Conservation (phyloP, 1,140 invertebrate genomes). For the Bombyx mandarina region DNA sequence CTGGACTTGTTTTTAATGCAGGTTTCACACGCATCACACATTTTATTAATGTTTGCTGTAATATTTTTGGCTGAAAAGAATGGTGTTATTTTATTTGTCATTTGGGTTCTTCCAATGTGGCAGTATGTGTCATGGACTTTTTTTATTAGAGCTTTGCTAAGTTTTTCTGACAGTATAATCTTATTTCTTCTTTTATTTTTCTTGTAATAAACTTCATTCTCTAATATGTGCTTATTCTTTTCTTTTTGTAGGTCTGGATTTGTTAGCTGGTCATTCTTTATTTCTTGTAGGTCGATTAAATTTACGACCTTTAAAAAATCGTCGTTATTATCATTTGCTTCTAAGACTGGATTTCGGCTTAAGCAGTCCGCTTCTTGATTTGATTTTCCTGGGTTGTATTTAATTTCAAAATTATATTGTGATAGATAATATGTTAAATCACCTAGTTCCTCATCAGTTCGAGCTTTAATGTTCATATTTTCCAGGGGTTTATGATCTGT, state of each 20-base stretch:
- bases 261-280: constrained; percentile 6
- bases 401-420: constrained; percentile 9
- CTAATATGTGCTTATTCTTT: constrained; percentile 2
- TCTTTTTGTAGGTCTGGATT: constrained; percentile 9
- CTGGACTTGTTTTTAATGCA: background rate
- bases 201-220: no score
- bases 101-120: constrained; percentile 14
- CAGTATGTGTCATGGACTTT: constrained; percentile 19
- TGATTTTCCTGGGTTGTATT: constrained; percentile 8
- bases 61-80: constrained; percentile 11
- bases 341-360: constrained; percentile 1
- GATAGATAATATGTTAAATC: constrained; percentile 4
- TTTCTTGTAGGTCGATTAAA: constrained; percentile 5
- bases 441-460: constrained; percentile 11
- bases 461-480: constrained; percentile 9
- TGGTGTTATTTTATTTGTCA: constrained; percentile 4
- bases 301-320: constrained; percentile 9
- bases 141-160: no score
- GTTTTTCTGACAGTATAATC: no score
- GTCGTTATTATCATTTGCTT: constrained; percentile 5
- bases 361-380: constrained; percentile 10
- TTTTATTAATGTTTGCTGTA: background rate
- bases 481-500: constrained; percentile 11
- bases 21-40: constrained; percentile 11
- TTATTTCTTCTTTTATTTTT: no score